Conservation (phyloP, 2,888 invertebrate genomes). For the Mesoligia furuncula region DNA sequence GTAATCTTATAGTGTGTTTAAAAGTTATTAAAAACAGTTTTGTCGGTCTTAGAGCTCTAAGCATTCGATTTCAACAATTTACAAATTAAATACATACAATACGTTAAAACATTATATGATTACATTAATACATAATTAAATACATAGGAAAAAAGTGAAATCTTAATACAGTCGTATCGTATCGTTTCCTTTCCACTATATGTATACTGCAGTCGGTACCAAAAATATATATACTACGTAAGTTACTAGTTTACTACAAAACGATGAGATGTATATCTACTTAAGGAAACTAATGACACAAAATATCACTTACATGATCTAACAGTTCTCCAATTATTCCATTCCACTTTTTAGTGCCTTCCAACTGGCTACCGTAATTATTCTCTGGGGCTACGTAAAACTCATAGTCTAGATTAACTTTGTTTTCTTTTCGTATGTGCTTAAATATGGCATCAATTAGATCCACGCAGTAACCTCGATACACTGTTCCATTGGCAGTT, state of each 20-base stretch:
- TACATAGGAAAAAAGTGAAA: not conserved
- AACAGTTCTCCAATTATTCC: constrained; percentile 94
- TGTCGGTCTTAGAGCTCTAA: not conserved
- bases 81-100: not conserved
- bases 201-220: not conserved
- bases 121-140: not conserved
- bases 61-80: not conserved
- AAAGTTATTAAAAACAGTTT: not conserved
- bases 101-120: not conserved
- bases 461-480: constrained; percentile 96
- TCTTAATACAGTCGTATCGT: not conserved
- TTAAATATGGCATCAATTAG: constrained; percentile 93
- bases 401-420: constrained; percentile 89
- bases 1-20: too few relatives aligned
- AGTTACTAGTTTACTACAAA: not conserved
- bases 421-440: constrained; percentile 72
- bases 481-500: constrained; percentile 78
- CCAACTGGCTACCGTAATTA: constrained; percentile 92
- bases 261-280: not conserved
- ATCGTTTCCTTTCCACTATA: not conserved
- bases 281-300: not conserved
- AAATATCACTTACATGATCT: constrained; percentile 91
- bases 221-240: not conserved
- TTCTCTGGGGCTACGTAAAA: constrained; percentile 92
- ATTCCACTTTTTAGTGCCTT: constrained; percentile 93